Conservation (phyloP, 2,888 invertebrate genomes). For the Brachyopa scutellaris region DNA sequence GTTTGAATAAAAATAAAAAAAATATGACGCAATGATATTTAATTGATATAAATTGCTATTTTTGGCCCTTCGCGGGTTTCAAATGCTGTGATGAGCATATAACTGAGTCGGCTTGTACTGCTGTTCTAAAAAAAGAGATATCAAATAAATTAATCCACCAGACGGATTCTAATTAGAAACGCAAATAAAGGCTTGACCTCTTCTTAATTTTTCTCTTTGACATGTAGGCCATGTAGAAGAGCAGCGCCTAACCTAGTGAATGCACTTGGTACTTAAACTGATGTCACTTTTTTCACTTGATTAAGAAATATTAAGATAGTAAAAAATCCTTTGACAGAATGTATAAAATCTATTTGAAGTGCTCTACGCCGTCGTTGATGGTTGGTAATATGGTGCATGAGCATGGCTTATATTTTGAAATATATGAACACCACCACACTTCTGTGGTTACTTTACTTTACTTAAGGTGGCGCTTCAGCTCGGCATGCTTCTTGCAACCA, state of each 20-base stretch:
- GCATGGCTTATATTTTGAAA: no score
- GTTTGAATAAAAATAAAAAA: neutral
- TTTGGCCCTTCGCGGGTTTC: neutral
- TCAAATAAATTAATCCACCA: slow-evolving; percentile 39
- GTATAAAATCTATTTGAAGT: no score
- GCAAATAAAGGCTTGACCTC: slow-evolving; percentile 38
- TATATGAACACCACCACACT: no score
- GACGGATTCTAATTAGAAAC: slow-evolving; percentile 28
- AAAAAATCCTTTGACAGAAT: no score
- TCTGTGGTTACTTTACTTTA: no score
- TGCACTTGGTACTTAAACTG: neutral
- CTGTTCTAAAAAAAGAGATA: slow-evolving; percentile 1
- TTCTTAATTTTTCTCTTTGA: slow-evolving; percentile 26
- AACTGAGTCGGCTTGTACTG: neutral
- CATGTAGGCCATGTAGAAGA: no score
- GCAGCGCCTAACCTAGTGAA: neutral
- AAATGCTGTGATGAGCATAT: neutral
- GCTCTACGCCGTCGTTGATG: no score
- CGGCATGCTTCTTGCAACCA: no score
- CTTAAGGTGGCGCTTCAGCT: no score
- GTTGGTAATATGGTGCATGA: no score
- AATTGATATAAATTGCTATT: slow-evolving; percentile 34
- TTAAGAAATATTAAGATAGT: no score
- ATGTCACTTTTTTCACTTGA: neutral
- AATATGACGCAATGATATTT: slow-evolving; percentile 3